Base-by-base conservation (phyloP, 92 coral and sea anemone species). In the Siderastrea radians region DNA sequence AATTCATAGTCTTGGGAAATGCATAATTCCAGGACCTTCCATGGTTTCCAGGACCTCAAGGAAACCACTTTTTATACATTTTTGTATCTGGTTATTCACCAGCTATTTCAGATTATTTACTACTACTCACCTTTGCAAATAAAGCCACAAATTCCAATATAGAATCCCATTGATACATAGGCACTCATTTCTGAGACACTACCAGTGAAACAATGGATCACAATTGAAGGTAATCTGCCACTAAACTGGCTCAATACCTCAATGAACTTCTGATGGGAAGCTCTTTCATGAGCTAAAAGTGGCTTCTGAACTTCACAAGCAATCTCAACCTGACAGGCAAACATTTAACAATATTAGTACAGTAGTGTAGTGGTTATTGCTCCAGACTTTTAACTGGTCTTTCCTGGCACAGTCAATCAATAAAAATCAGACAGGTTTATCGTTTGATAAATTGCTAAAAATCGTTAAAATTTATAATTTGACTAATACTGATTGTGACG, bases 151-250 rank as follows among this genome's bases (percentile, higher is more conserved):
- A 97, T 94, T 59, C 99, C 99, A 61, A 97, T 94, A 53, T 95
- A 97, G 90, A 97, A 97, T 9, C 99, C 99, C 99, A 97, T 97
- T 5, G 98, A 90, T 49, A 96, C 86, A 71, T 96, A 97, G 11
- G 98, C 94, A 71, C 92, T 93, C 94, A 97, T 90, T 87, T 97
- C 99, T 47, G 94, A 93, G 61, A 93, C 96, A 50, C 94, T 90
- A 45, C 99, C 99, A 72, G 99, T 97, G 84, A 97, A 97, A 61
- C 99, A 97, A 88, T 97, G 99, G 17, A 97, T 95, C 6, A 97
- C 97, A 65, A 97, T 95, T 2, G 95, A 92, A 0, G 99, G 99
- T 13, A 97, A 84, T 72, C 96, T 96, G 78, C 94, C 95, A 49
- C 98, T 93, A 86, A 92, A 96, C 45, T 92, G 98, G 74, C 91